Evolutionary conservation across 2,888 invertebrate genomes (phyloP), one percentile per base, ranked within the genome.

Genomic region (Pyrochroa serraticornis): DNA sequence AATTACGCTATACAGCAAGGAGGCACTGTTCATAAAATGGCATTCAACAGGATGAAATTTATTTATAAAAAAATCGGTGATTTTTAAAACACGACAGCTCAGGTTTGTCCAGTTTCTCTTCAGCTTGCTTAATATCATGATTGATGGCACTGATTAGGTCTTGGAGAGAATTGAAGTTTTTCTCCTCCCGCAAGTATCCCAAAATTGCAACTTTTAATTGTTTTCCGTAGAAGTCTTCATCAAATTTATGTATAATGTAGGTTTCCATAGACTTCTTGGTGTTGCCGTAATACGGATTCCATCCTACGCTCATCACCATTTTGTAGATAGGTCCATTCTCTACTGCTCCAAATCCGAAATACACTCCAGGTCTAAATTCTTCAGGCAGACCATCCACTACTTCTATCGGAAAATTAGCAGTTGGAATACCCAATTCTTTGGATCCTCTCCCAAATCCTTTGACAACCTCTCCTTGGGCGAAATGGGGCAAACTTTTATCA

Each of bases 361-460:
- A 98, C 43, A 97, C 91, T 14, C 98, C 98, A 8, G 90, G 88
- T 3, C 82, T 78, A 43, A 97, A 78, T 38, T 85, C 85, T n/a
- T 81, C 73, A 0, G 97, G 96, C 41, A 97, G 79, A 1, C 82
- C 77, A 53, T 91, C 83, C 0, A 97, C 92, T 1, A 94, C 90
- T 49, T 88, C 85, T 56, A 89, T 82, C 0, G 92, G 82, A 76
- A 90, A 91, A 79, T 97, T 93, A 0, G 93, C 93, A 85, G 97
- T 98, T 30, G 97, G 97, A 73, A 95, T 93, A 32, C 97, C 97
- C 14, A 99, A 83, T 64, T 95, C 89, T 76, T 94, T 95, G 0
- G 97, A 97, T n/a, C 98, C 98, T 76, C 98, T 84, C 47, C 97
- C 97, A 79, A 97, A 99, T 1, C 98, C 98, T 75, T 90, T 88